These are phyloP conservation scores for Eupithecia centaureata DNA, from an alignment of 2,888 invertebrate species.

Conservation along the genomic window DNA sequence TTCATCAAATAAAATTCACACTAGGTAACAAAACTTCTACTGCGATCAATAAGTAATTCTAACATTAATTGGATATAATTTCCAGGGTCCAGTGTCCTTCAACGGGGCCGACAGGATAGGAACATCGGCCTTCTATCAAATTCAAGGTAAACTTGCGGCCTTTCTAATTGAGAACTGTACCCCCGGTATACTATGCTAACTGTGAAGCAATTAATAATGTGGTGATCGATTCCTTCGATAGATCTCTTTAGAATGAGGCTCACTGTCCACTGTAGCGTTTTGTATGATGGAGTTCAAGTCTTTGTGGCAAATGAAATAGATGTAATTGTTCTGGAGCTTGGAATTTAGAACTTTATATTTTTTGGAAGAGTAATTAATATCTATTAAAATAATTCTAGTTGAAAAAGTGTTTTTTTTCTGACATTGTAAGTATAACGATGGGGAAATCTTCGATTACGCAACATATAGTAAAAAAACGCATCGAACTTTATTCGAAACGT, in stretches of 20 bases:
- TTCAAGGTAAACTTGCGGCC: conserved; percentile 86
- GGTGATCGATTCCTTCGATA: conserved; percentile 17
- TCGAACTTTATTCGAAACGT: background rate
- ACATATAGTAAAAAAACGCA: background rate
- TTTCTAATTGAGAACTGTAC: conserved; percentile 12
- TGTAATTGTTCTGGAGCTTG: too few relatives aligned
- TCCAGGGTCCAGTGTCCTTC: conserved; percentile 95
- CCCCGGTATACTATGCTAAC: background rate
- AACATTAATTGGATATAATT: conserved; percentile 31
- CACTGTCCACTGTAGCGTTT: conserved; percentile 4
- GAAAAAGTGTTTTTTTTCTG: background rate
- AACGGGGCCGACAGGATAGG: conserved; percentile 95
- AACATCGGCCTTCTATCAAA: conserved; percentile 93
- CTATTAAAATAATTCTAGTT: too few relatives aligned
- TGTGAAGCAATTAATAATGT: conserved; percentile 20
- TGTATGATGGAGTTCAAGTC: background rate
- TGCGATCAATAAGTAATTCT: background rate
- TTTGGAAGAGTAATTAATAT: too few relatives aligned
- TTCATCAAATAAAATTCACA: too few relatives aligned
- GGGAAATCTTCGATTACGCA: background rate
- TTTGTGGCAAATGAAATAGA: background rate
- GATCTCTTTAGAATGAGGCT: conserved; percentile 10
- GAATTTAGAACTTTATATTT: too few relatives aligned
- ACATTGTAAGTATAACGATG: background rate
- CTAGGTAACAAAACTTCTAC: too few relatives aligned